phyloP scores from a whole-genome alignment of 2,797 vertebrate species.

The Chanos chanos region DNA sequence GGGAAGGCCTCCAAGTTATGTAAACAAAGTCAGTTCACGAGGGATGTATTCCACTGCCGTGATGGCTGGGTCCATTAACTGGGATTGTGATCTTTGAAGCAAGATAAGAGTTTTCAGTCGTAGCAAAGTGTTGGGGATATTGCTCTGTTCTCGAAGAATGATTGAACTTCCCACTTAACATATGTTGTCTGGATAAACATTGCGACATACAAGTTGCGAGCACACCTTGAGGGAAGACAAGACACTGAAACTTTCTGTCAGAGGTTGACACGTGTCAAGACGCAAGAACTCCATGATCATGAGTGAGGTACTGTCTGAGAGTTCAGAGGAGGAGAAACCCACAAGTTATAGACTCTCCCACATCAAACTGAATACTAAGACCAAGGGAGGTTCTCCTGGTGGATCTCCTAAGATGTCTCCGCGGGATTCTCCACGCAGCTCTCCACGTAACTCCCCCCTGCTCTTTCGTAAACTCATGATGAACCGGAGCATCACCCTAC shows the following conservation, averaged over 20 bases:
- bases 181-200: too few species aligned
- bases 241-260: not conserved
- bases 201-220: too few species aligned
- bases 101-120: conserved; percentile 21
- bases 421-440: conserved; percentile 68
- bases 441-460: conserved; percentile 78
- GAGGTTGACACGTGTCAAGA: not conserved
- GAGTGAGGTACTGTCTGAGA: conserved; percentile 50
- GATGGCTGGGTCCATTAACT: conserved; percentile 51
- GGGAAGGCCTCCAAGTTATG: conserved; percentile 70
- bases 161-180: too few species aligned
- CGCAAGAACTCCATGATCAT: conserved; percentile 14
- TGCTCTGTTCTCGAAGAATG: not conserved
- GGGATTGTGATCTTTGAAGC: conserved; percentile 21
- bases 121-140: conserved; percentile 29
- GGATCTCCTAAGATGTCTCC: conserved; percentile 69
- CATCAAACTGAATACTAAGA: conserved; percentile 60
- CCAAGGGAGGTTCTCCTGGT: conserved; percentile 48
- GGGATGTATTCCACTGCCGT: conserved; percentile 36
- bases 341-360: conserved; percentile 42
- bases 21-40: conserved; percentile 67
- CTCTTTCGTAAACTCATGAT: conserved; percentile 83
- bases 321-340: conserved; percentile 60
- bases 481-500: conserved; percentile 82
- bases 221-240: not conserved